These are phyloP conservation scores for Tragopan temminckii DNA, from an alignment of 2,797 vertebrate genomes.

Conservation along the genomic window DNA sequence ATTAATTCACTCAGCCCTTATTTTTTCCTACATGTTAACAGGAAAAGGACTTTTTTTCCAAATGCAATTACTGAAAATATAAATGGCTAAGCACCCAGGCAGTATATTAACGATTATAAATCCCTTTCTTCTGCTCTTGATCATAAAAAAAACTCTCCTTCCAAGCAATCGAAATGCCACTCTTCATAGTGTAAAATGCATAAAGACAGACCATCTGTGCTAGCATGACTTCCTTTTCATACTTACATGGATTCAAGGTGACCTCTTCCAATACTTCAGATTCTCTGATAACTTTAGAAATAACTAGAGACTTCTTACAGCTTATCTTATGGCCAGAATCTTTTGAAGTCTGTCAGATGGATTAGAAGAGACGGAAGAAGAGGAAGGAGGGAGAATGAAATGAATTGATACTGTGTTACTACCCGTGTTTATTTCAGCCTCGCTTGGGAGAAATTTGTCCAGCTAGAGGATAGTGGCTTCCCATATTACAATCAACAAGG, in stretches of 20 bases:
- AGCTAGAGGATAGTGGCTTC: conserved; percentile 11
- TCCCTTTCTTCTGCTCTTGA: conserved; percentile 60
- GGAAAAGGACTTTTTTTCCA: background rate
- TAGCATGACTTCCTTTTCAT: background rate
- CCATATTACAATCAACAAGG: conserved; percentile 18
- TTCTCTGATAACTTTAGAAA: background rate
- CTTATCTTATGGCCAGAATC: background rate
- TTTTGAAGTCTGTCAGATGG: background rate
- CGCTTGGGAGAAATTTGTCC: conserved; percentile 41
- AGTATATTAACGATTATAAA: conserved; percentile 66
- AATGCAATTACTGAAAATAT: conserved; percentile 73
- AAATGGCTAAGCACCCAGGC: conserved; percentile 67
- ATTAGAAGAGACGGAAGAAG: background rate
- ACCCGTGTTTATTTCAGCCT: background rate
- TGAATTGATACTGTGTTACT: background rate
- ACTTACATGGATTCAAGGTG: background rate
- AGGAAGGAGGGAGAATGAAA: background rate
- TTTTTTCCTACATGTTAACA: conserved; percentile 65
- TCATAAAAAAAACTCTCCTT: conserved; percentile 36
- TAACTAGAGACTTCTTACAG: background rate
- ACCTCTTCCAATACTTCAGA: background rate
- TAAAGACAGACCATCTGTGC: conserved; percentile 9
- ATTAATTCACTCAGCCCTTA: conserved; percentile 74
- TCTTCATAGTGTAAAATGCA: conserved; percentile 27
- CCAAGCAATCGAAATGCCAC: conserved; percentile 12